Evolutionary conservation across 2,797 vertebrate genomes (phyloP).

Genomic region (Macroramphosus scolopax): DNA sequence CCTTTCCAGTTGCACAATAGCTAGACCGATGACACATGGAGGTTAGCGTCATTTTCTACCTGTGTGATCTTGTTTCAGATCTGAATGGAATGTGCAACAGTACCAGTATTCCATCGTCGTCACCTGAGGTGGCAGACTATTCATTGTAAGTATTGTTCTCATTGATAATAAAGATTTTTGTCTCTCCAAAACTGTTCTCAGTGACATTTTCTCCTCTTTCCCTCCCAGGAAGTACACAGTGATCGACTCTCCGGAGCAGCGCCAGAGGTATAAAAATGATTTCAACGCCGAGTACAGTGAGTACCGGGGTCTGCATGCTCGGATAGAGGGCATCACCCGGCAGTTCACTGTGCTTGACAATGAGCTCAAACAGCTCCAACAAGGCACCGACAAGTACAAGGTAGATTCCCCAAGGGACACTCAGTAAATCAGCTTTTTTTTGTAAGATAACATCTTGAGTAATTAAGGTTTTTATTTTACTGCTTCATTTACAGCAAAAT

Average conservation of each 20-base stretch:
- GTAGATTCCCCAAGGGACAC: too few species aligned
- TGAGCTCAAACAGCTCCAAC: constrained; percentile 90
- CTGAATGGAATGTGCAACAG: constrained; percentile 88
- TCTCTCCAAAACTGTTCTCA: not conserved
- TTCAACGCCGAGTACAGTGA: constrained; percentile 95
- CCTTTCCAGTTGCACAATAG: too few species aligned
- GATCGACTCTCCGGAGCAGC: constrained; percentile 90
- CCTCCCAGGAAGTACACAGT: constrained; percentile 86
- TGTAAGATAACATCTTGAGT: not conserved
- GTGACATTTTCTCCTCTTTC: constrained; percentile 3
- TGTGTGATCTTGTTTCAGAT: constrained; percentile 73
- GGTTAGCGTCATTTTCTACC: constrained; percentile 1
- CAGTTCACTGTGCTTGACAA: constrained; percentile 93
- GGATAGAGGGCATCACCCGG: constrained; percentile 93
- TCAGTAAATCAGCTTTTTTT: not conserved
- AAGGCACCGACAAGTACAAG: constrained; percentile 95
- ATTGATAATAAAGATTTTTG: not conserved
- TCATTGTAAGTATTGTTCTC: constrained; percentile 85
- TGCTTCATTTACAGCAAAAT: not conserved
- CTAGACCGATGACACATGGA: too few species aligned
- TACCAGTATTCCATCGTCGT: constrained; percentile 84
- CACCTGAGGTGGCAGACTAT: constrained; percentile 90
- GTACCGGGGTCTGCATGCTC: constrained; percentile 90
- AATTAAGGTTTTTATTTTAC: not conserved
- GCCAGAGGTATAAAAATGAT: constrained; percentile 95